These are phyloP conservation scores for Dendroctonus valens DNA, from an alignment of 1,140 invertebrate species.

Conservation along the genomic window DNA sequence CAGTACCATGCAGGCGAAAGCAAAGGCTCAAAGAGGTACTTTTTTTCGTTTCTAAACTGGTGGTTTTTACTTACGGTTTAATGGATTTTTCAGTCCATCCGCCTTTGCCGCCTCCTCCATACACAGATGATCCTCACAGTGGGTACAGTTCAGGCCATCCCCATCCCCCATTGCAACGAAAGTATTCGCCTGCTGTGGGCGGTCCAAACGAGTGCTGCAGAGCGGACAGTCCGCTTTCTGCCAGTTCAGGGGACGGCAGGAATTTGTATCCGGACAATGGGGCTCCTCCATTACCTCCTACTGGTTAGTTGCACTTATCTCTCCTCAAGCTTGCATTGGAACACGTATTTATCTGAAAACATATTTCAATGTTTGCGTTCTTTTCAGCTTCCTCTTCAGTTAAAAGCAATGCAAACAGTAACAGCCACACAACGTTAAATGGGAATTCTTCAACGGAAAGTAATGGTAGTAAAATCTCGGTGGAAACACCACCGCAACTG, in stretches of 20 bases:
- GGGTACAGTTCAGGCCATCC: slow-evolving; percentile 54
- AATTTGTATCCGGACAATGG: slow-evolving; percentile 49
- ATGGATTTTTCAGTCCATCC: slow-evolving; percentile 15
- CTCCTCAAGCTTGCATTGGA: no score
- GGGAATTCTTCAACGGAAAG: slow-evolving; percentile 39
- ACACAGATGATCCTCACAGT: slow-evolving; percentile 52
- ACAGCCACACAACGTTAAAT: slow-evolving; percentile 50
- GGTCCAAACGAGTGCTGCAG: slow-evolving; percentile 57
- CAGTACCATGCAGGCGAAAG: slow-evolving; percentile 83
- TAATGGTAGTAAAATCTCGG: slow-evolving; percentile 45
- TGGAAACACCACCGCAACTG: slow-evolving; percentile 46
- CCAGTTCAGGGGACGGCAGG: slow-evolving; percentile 53
- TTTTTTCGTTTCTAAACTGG: slow-evolving; percentile 5
- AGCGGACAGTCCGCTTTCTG: slow-evolving; percentile 60
- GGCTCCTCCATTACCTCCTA: slow-evolving; percentile 54
- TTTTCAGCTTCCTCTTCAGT: slow-evolving; percentile 55
- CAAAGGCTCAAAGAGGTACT: slow-evolving; percentile 59
- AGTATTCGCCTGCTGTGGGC: slow-evolving; percentile 59
- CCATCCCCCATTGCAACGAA: slow-evolving; percentile 62
- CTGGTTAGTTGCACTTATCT: slow-evolving; percentile 33
- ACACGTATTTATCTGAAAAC: no score
- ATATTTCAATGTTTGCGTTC: no score
- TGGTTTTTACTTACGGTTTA: neutral
- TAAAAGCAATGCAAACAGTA: slow-evolving; percentile 51
- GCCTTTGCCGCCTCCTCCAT: slow-evolving; percentile 68